Base-by-base conservation (phyloP, 1,140 invertebrate species). In the Hylyphantes graminicola region DNA sequence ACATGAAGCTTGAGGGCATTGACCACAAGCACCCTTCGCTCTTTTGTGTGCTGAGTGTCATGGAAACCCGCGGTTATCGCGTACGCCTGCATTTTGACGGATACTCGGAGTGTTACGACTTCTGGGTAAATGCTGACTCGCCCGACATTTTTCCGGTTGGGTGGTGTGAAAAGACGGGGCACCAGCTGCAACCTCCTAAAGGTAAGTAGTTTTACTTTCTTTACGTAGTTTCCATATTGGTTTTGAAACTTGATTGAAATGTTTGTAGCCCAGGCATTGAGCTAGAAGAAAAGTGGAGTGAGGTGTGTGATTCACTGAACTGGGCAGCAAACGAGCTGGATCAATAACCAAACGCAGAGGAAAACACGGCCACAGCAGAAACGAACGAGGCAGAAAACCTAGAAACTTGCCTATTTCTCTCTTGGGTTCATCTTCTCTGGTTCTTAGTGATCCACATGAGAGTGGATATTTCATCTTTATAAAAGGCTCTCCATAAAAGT, bases 1-100 rank as follows among this genome's bases (percentile, higher is more conserved):
- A 96, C 12, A 97, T 97, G 96, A 96, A 96, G 88, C 88, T 98
- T 73, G 97, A 98, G 91, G 96, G 95, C 0, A 96, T 98, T 83
- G 97, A 99, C 91, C 96, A 96, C 0, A 93, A 94, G 87, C 95
- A 97, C 90, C 96, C 96, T 75, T 94, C 94, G 0, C 90, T 95
- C 68, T 97, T 96, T 88, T 97, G 96, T 90, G 96, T 97, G 48
- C 92, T 97, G 48, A 94, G 94, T 17, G 94, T 98, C 17, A 93
- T 93, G 0, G 96, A 98, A 90, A 92, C 96, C 67, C 92, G 93
- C 86, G 92, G 91, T 85, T 87, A 82, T 88, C 91, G 97, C 55
- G 90, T 98, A 87, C 92, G 96, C 78, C 90, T 98, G 7, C 95
- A 96, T 90, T 98, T 99, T 90, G 97, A 98, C 90, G 96, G 96